A percentile compares a stretch with the other conserved stretches of the same genome.
Conservation (phyloP, 1,140 invertebrate species). For the Druon quercuslanigerum region DNA sequence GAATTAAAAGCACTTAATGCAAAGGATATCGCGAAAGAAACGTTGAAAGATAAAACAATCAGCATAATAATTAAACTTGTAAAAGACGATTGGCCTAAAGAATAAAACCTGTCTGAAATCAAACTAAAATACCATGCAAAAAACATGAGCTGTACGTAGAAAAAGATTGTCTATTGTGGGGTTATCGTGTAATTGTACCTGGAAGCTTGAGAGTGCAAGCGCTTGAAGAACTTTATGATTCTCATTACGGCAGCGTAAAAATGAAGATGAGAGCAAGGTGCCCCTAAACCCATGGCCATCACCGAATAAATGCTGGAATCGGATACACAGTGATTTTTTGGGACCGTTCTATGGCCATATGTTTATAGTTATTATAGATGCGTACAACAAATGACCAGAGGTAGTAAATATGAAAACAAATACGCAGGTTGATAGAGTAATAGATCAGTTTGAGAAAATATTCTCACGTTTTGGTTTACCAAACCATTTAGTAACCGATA, state of each 20-base stretch:
- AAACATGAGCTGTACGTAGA: background rate
- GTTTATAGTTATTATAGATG: conserved; percentile 58
- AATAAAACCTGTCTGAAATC: background rate
- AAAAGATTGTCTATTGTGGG: conserved; percentile 51
- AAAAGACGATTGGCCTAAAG: background rate
- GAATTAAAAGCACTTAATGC: background rate
- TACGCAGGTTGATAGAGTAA: conserved; percentile 35
- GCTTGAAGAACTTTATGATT: conserved; percentile 61
- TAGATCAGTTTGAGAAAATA: conserved; percentile 38
- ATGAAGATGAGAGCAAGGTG: conserved; percentile 66
- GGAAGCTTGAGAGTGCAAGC: conserved; percentile 47
- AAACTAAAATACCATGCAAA: background rate
- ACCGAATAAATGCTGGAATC: conserved; percentile 66
- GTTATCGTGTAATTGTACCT: conserved; percentile 66
- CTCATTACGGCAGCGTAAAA: conserved; percentile 68
- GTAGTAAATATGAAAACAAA: conserved; percentile 19
- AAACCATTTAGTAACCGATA: conserved; percentile 16
- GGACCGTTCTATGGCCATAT: conserved; percentile 49
- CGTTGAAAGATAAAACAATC: conserved; percentile 3
- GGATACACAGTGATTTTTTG: conserved; percentile 64
- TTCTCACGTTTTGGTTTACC: conserved; percentile 48
- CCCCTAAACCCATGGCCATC: conserved; percentile 59
- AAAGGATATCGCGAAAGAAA: conserved; percentile 25
- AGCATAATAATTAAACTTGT: background rate
- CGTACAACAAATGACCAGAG: conserved; percentile 58